Evolutionary conservation across 1,140 invertebrate species (phyloP).

Genomic region (Sminthurinus signatus): DNA sequence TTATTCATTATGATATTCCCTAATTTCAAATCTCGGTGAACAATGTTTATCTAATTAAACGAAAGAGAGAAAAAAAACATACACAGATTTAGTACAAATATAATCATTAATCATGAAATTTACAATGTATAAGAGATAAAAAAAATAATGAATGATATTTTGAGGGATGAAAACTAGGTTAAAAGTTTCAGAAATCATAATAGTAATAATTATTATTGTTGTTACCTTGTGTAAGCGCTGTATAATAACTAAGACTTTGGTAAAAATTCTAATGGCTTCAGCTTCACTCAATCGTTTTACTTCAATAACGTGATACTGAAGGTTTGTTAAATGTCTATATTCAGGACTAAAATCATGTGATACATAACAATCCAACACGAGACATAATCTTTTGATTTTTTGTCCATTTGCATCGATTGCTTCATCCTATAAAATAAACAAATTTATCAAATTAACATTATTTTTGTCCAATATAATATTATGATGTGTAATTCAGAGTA

Average conservation of each 20-base stretch:
- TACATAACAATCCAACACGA: conserved; percentile 69
- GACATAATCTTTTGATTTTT: conserved; percentile 58
- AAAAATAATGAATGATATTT: no score
- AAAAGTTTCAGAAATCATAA: background rate
- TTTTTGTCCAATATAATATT: no score
- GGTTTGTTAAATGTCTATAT: conserved; percentile 62
- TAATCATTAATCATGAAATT: background rate
- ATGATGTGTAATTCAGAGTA: no score
- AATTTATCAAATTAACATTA: no score
- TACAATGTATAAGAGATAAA: no score
- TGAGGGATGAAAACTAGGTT: no score
- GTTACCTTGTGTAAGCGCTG: conserved; percentile 65
- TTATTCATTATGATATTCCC: conserved; percentile 73
- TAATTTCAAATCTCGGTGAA: conserved; percentile 73
- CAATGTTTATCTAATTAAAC: conserved; percentile 65
- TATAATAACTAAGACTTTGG: conserved; percentile 67
- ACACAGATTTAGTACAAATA: background rate
- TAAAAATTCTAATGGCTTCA: conserved; percentile 69
- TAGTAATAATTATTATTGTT: conserved; percentile 8
- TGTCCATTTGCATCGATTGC: conserved; percentile 59
- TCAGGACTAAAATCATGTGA: conserved; percentile 65
- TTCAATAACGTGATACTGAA: conserved; percentile 75
- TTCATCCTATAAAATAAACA: conserved; percentile 53
- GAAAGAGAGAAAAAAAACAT: no score
- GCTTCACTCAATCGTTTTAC: conserved; percentile 70